phyloP scores from a whole-genome alignment of 2,888 invertebrate genomes.

The Miltochrista miniata region DNA sequence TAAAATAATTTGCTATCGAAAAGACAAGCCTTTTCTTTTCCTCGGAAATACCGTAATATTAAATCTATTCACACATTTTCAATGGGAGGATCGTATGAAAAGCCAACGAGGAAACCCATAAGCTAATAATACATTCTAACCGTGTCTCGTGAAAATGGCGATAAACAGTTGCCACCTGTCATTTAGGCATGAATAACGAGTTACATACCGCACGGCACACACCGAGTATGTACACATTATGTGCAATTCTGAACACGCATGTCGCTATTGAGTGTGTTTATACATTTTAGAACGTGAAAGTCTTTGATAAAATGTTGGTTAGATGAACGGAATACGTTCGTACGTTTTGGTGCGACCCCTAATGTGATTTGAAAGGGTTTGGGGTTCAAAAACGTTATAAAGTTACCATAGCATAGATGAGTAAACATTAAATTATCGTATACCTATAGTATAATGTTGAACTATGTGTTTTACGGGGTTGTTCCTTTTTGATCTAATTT shows the following conservation, averaged over 20 bases:
- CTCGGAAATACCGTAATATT: too few species aligned
- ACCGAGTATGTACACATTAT: not conserved
- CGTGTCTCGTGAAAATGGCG: slow-evolving; percentile 10
- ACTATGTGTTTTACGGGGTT: too few species aligned
- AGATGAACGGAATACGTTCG: not conserved
- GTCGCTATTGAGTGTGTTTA: slow-evolving; percentile 1
- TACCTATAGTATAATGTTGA: too few species aligned
- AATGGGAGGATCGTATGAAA: not conserved
- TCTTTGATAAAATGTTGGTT: not conserved
- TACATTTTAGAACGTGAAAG: slow-evolving; percentile 1
- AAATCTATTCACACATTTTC: not conserved
- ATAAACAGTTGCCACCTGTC: slow-evolving; percentile 20
- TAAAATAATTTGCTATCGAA: too few species aligned
- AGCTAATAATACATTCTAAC: slow-evolving; percentile 18
- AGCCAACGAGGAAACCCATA: slow-evolving; percentile 6
- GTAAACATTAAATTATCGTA: too few species aligned
- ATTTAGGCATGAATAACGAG: slow-evolving; percentile 8
- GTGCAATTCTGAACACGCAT: slow-evolving; percentile 3
- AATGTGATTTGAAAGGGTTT: too few species aligned
- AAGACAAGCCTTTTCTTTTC: too few species aligned
- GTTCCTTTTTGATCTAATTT: too few species aligned
- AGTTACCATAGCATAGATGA: too few species aligned
- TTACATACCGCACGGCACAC: not conserved
- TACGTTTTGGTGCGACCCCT: not conserved
- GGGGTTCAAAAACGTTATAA: too few species aligned